Conservation (phyloP, 2,113 vertebrate species). For the Colossoma macropomum region DNA sequence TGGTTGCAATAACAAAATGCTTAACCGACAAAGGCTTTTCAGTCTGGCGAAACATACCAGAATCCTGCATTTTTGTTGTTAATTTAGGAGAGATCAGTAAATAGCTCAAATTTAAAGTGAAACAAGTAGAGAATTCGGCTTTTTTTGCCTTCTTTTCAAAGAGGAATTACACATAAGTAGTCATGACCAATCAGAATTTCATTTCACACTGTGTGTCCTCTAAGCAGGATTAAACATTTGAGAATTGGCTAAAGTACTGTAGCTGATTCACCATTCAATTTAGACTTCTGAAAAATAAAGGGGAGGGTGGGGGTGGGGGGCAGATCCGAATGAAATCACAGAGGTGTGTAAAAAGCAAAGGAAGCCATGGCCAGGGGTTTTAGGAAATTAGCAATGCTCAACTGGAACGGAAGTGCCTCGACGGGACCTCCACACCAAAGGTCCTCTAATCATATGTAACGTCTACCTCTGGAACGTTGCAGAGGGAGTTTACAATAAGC, state of each 20-base stretch:
- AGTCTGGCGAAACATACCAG: neutral
- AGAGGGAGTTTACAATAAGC: constrained; percentile 83
- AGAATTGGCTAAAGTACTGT: constrained; percentile 66
- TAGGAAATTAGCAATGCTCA: constrained; percentile 83
- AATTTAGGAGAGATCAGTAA: neutral
- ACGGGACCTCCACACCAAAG: constrained; percentile 76
- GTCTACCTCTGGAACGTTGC: constrained; percentile 80
- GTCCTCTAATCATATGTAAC: constrained; percentile 80
- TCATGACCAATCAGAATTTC: constrained; percentile 53
- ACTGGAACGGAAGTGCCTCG: constrained; percentile 82
- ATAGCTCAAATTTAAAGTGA: neutral
- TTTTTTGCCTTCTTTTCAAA: constrained; percentile 24
- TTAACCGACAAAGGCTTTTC: neutral
- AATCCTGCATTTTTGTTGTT: neutral
- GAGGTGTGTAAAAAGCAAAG: constrained; percentile 56
- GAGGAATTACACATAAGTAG: constrained; percentile 42
- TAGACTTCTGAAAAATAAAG: constrained; percentile 64
- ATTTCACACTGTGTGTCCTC: constrained; percentile 56
- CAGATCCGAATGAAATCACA: constrained; percentile 21
- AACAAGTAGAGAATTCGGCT: constrained; percentile 5
- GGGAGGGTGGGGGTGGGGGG: neutral
- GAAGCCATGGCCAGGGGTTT: constrained; percentile 69
- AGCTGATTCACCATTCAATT: constrained; percentile 73
- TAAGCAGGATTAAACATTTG: constrained; percentile 72
- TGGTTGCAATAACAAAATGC: neutral